Evolutionary conservation across 2,113 vertebrate species (phyloP).

Genomic region (Casuarius casuarius): DNA sequence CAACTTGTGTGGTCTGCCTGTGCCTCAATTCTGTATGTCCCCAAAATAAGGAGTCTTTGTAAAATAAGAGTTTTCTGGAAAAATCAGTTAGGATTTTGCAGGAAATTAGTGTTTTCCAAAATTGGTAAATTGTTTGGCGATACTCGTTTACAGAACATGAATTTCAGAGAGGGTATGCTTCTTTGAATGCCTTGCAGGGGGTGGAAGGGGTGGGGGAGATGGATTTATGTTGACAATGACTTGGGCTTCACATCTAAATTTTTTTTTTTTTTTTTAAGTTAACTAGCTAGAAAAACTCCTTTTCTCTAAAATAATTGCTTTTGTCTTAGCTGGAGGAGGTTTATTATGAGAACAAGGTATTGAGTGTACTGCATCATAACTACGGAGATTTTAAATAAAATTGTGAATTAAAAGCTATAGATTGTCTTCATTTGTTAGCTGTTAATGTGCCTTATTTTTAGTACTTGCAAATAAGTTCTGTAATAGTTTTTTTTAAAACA

Average conservation of each 20-base stretch:
- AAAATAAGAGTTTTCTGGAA: not conserved
- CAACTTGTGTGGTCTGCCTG: not conserved
- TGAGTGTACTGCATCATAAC: not conserved
- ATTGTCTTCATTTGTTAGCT: not conserved
- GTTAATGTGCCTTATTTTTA: not conserved
- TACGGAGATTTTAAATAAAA: not conserved
- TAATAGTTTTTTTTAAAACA: rapidly evolving
- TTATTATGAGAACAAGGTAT: not conserved
- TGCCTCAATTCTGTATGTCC: not conserved
- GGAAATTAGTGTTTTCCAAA: not conserved
- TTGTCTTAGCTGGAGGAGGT: not conserved
- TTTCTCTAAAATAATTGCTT: not conserved
- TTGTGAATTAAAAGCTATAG: not conserved
- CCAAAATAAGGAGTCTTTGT: not conserved
- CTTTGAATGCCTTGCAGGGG: not conserved
- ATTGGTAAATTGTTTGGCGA: not conserved
- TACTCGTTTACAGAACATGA: not conserved
- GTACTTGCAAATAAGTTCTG: not conserved
- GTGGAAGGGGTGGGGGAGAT: too few species aligned
- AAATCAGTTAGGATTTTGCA: not conserved
- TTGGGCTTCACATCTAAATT: not conserved
- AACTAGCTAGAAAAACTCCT: not conserved
- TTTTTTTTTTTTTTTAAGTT: not conserved
- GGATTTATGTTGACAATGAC: not conserved
- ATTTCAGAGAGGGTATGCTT: not conserved